Conservation (phyloP, 2,797 vertebrate species). For the Xenentodon cancila region DNA sequence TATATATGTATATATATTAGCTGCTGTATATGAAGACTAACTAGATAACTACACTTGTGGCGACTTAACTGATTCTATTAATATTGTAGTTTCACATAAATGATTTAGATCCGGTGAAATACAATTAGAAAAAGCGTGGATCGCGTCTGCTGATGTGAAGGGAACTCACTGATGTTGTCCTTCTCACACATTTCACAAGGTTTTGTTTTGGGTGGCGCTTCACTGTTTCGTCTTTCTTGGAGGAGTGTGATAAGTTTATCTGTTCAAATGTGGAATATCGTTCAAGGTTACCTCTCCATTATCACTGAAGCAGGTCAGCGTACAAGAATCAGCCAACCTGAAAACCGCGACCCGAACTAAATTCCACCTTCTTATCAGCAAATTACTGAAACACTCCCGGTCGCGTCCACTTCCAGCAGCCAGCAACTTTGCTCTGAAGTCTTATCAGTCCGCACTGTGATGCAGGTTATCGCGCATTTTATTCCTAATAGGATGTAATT, state of each 20-base stretch:
- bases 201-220: conserved; percentile 12
- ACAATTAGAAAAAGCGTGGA: neutral
- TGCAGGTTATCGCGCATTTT: conserved; percentile 18
- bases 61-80: conserved; percentile 6
- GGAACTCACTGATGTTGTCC: neutral
- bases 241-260: conserved; percentile 13
- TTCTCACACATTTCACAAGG: conserved; percentile 9
- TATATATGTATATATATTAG: neutral
- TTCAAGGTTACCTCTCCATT: conserved; percentile 14
- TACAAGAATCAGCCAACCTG: conserved; percentile 8
- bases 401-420: conserved; percentile 9
- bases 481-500: too few species aligned
- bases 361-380: conserved; percentile 31
- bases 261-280: conserved; percentile 5
- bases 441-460: conserved; percentile 38
- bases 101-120: neutral
- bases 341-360: conserved; percentile 23
- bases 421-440: conserved; percentile 46
- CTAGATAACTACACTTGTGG: neutral
- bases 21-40: conserved; percentile 17
- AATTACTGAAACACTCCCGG: conserved; percentile 8
- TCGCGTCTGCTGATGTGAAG: neutral
- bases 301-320: conserved; percentile 11
- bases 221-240: conserved; percentile 18
- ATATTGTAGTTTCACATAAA: neutral